Percentiles rank a stretch among this genome's conserved stretches.
Evolutionary conservation across 2,113 vertebrate species (phyloP).

Genomic region (Raja brachyura): DNA sequence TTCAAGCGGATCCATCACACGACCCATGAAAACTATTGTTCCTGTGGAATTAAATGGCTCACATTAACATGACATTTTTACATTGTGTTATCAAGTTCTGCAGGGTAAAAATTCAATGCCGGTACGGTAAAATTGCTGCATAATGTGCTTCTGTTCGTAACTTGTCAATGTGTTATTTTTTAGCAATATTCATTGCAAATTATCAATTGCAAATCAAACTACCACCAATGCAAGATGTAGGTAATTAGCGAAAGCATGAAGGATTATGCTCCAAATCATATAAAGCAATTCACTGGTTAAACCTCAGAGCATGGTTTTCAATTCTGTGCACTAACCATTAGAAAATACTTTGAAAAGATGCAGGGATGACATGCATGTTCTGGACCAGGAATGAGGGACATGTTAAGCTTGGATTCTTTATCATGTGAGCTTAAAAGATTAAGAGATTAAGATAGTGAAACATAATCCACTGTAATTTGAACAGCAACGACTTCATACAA

Average conservation of each 20-base stretch:
- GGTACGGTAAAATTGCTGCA: not conserved
- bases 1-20: slow-evolving; percentile 70
- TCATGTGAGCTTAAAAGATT: not conserved
- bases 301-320: not conserved
- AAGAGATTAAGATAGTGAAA: not conserved
- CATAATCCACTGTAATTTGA: not conserved
- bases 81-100: not conserved
- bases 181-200: not conserved
- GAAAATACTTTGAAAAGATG: not conserved
- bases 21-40: slow-evolving; percentile 74
- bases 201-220: not conserved
- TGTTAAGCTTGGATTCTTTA: not conserved
- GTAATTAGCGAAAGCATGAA: not conserved
- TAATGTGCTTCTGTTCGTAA: not conserved
- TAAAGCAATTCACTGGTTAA: not conserved
- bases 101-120: not conserved
- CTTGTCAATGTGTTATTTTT: not conserved
- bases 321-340: not conserved
- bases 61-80: not conserved
- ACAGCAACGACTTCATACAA: not conserved
- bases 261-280: not conserved
- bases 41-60: slow-evolving; percentile 58
- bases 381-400: not conserved
- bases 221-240: not conserved
- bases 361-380: not conserved